These are phyloP conservation scores for Ornithoptera alexandrae DNA, from an alignment of 2,888 invertebrate genomes.

Conservation along the genomic window DNA sequence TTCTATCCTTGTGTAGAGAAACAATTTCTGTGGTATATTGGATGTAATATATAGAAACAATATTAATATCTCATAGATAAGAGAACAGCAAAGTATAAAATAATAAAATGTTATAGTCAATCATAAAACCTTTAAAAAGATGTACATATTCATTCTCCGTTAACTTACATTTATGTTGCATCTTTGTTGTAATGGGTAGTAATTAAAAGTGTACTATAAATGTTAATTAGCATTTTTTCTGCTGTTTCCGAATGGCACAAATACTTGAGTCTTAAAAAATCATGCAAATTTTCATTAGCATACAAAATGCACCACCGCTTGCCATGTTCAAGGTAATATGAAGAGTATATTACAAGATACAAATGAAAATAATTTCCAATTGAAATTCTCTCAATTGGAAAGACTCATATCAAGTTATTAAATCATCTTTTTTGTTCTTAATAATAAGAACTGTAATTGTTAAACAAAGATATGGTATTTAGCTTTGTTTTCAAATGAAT, in stretches of 20 bases:
- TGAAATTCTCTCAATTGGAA: no score
- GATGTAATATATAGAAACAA: background rate
- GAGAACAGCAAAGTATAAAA: no score
- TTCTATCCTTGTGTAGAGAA: background rate
- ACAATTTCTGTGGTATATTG: background rate
- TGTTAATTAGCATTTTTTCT: background rate
- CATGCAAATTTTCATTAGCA: background rate
- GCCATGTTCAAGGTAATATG: constrained; percentile 1
- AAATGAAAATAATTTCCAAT: background rate
- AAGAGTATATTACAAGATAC: background rate
- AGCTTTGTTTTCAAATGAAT: background rate
- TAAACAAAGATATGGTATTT: no score
- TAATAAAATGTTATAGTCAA: no score
- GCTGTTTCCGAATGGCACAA: background rate
- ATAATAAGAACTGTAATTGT: background rate
- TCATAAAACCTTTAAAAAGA: no score
- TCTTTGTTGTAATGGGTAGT: no score
- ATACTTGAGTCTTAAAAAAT: background rate
- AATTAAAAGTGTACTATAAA: background rate
- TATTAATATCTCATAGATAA: no score
- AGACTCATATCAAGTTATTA: no score
- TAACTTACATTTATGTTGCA: no score
- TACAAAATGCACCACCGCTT: background rate
- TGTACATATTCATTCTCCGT: no score
- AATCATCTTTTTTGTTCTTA: background rate